These are phyloP conservation scores for Aleiodes testaceus DNA, from an alignment of 2,888 invertebrate genomes.

Conservation along the genomic window DNA sequence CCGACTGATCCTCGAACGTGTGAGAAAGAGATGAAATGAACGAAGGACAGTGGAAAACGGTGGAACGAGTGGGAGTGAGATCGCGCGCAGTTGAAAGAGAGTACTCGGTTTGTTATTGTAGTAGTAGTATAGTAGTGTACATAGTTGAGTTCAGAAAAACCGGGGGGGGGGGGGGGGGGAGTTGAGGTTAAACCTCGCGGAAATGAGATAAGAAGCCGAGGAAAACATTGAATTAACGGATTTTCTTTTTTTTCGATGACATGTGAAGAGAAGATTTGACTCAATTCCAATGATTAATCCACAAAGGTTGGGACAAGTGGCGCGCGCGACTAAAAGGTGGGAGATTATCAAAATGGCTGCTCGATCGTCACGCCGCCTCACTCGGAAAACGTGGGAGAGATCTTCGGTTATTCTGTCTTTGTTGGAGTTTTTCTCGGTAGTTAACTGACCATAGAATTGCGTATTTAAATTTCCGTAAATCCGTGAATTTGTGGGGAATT, in stretches of 20 bases:
- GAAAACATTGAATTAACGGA: too few relatives aligned
- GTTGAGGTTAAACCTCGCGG: slow-evolving; percentile 25
- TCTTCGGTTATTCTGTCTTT: slow-evolving; percentile 10
- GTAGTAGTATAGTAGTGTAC: slow-evolving; percentile 51
- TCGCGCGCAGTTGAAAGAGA: slow-evolving; percentile 47
- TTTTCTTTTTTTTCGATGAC: too few relatives aligned
- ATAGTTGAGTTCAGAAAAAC: slow-evolving; percentile 41
- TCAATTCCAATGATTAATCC: too few relatives aligned
- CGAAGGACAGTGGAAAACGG: slow-evolving; percentile 24
- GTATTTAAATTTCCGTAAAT: too few relatives aligned
- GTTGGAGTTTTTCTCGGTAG: too few relatives aligned
- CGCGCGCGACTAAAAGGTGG: slow-evolving; percentile 58
- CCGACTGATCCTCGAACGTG: slow-evolving; percentile 52
- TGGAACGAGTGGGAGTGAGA: slow-evolving; percentile 27
- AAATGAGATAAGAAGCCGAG: slow-evolving; percentile 36
- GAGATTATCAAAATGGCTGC: slow-evolving; percentile 71
- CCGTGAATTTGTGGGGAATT: too few relatives aligned
- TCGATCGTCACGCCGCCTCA: slow-evolving; percentile 64
- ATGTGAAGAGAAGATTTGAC: too few relatives aligned
- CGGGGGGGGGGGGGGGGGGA: slow-evolving; percentile 30
- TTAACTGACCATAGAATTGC: too few relatives aligned
- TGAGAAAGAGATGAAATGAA: slow-evolving; percentile 45
- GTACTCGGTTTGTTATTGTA: slow-evolving; percentile 25
- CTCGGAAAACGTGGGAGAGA: slow-evolving; percentile 53
- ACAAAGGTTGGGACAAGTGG: slow-evolving; percentile 52